Evolutionary conservation across 2,113 vertebrate genomes (phyloP).

Genomic region (Syrrhaptes paradoxus): DNA sequence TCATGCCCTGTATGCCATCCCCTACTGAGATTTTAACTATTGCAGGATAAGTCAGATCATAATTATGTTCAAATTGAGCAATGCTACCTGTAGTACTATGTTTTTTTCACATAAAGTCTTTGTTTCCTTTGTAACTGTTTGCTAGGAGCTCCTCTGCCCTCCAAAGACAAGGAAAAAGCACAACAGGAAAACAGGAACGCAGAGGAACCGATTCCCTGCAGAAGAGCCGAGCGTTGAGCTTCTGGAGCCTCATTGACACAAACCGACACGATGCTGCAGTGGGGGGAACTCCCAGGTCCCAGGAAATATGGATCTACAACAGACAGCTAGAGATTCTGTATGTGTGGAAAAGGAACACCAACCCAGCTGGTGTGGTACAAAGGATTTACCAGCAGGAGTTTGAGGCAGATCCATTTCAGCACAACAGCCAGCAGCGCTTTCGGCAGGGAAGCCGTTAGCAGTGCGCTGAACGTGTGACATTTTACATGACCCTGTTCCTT

Average conservation of each 20-base stretch:
- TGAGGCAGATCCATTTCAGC: background rate
- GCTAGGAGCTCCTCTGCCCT: background rate
- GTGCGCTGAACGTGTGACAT: background rate
- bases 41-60: background rate
- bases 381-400: background rate
- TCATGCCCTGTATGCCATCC: background rate
- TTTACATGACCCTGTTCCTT: background rate
- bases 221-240: background rate
- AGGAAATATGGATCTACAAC: background rate
- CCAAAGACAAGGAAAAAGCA: background rate
- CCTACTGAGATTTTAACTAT: background rate
- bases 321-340: background rate
- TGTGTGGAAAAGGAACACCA: background rate
- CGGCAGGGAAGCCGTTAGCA: background rate
- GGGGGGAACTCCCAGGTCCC: background rate
- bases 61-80: background rate
- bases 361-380: background rate
- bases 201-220: rapidly evolving
- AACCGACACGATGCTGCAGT: rapidly evolving
- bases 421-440: background rate
- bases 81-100: background rate
- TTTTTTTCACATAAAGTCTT: background rate
- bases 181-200: background rate
- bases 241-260: background rate
- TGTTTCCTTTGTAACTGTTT: background rate